These are phyloP conservation scores for Cyclophora punctaria DNA, from an alignment of 2,888 invertebrate species.

Conservation along the genomic window DNA sequence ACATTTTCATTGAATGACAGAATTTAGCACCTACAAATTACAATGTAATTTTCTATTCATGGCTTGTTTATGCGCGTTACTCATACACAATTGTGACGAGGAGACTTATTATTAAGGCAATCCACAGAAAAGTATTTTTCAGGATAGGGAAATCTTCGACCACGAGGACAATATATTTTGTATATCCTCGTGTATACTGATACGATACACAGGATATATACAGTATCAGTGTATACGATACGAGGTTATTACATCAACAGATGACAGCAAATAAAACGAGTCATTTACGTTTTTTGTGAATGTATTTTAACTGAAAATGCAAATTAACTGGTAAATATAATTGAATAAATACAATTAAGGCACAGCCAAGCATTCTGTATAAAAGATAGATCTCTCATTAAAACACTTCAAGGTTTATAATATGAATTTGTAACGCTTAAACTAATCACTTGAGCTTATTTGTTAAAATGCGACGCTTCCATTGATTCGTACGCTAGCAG, in stretches of 20 bases:
- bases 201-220: background rate
- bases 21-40: too few species aligned
- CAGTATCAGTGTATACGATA: background rate
- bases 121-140: too few species aligned
- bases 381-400: background rate
- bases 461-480: constrained; percentile 78
- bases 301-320: constrained; percentile 6
- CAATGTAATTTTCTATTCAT: too few species aligned
- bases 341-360: constrained; percentile 8
- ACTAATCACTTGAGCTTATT: constrained; percentile 28
- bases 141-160: too few species aligned
- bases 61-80: too few species aligned
- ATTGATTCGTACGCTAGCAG: constrained; percentile 76
- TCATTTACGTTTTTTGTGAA: background rate
- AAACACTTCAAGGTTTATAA: constrained; percentile 10
- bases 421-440: constrained; percentile 16
- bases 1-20: too few species aligned
- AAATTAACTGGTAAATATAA: constrained; percentile 1
- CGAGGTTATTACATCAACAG: background rate
- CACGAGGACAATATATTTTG: too few species aligned
- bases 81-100: too few species aligned
- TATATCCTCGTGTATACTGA: background rate
- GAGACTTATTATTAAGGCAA: too few species aligned
- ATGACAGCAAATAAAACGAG: constrained; percentile 1
- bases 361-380: constrained; percentile 45